These are phyloP conservation scores for Arizona elegans DNA, from an alignment of 2,113 vertebrate species.

Conservation along the genomic window DNA sequence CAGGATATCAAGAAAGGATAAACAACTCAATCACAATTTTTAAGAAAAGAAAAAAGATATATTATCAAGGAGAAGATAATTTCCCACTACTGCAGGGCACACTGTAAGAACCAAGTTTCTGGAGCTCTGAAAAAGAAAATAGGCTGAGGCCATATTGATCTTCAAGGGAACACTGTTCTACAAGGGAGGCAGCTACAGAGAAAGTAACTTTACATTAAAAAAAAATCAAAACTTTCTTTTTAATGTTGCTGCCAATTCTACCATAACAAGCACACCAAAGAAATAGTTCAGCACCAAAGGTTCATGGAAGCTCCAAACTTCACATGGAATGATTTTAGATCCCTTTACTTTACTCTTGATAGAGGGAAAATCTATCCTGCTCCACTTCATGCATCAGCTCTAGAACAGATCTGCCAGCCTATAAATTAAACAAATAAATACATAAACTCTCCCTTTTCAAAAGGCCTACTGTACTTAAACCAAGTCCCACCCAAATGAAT, in stretches of 20 bases:
- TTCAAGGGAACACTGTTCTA: not conserved
- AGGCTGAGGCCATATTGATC: not conserved
- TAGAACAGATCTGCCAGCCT: not conserved
- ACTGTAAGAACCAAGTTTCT: not conserved
- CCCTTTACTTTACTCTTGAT: not conserved
- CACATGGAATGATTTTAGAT: not conserved
- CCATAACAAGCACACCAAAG: not conserved
- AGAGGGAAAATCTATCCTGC: not conserved
- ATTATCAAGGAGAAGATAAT: not conserved
- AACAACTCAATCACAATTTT: not conserved
- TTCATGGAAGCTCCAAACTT: not conserved
- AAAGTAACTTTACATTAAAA: not conserved
- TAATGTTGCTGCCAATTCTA: not conserved
- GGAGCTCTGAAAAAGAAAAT: not conserved
- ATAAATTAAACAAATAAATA: not conserved
- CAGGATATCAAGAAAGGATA: not conserved
- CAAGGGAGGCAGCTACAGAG: not conserved
- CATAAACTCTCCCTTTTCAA: not conserved
- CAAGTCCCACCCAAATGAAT: not conserved
- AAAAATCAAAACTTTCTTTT: not conserved
- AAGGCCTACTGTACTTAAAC: not conserved
- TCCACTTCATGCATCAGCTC: not conserved
- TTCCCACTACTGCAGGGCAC: not conserved
- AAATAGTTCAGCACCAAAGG: not conserved
- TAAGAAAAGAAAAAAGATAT: not conserved